Evolutionary conservation across 53 echinoderm and acorn worm species (phyloP).

Genomic region (Apostichopus leukothele): DNA sequence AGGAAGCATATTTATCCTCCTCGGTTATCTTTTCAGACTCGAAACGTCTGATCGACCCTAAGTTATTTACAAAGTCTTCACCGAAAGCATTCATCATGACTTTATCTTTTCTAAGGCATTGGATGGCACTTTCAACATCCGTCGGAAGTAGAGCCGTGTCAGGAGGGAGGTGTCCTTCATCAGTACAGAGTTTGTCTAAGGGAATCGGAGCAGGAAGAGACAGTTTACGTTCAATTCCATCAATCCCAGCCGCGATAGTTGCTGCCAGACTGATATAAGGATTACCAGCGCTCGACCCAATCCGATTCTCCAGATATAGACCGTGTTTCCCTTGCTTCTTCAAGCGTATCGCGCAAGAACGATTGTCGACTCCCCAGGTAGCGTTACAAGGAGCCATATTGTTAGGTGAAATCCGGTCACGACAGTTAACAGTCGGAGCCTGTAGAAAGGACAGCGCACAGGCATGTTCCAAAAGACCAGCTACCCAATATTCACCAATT

Average conservation of each 20-base stretch:
- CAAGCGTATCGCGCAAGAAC: conserved; percentile 52
- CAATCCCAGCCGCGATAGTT: conserved; percentile 66
- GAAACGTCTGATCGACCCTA: conserved; percentile 40
- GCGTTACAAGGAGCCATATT: conserved; percentile 60
- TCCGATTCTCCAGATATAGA: conserved; percentile 60
- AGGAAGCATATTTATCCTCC: not conserved
- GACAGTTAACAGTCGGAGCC: conserved; percentile 60
- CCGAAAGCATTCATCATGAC: conserved; percentile 57
- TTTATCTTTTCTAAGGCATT: conserved; percentile 58
- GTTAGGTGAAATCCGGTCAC: conserved; percentile 31
- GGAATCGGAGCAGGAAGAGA: conserved; percentile 36
- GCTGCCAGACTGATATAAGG: conserved; percentile 68
- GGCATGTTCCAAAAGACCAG: conserved; percentile 62
- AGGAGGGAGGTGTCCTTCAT: conserved; percentile 32
- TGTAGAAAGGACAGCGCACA: conserved; percentile 48
- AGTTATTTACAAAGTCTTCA: conserved; percentile 55
- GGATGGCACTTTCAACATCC: conserved; percentile 50
- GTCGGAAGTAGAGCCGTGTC: conserved; percentile 47
- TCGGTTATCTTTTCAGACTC: conserved; percentile 17
- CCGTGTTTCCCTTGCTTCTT: conserved; percentile 52
- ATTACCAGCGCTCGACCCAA: conserved; percentile 60
- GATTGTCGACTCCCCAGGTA: conserved; percentile 73
- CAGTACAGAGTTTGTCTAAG: not conserved
- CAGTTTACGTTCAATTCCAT: conserved; percentile 61
- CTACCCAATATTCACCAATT: conserved; percentile 63